Percentiles rank a stretch among this genome's conserved stretches.
phyloP scores from a whole-genome alignment of 2,888 invertebrate species.

The Petrolisthes manimaculis region DNA sequence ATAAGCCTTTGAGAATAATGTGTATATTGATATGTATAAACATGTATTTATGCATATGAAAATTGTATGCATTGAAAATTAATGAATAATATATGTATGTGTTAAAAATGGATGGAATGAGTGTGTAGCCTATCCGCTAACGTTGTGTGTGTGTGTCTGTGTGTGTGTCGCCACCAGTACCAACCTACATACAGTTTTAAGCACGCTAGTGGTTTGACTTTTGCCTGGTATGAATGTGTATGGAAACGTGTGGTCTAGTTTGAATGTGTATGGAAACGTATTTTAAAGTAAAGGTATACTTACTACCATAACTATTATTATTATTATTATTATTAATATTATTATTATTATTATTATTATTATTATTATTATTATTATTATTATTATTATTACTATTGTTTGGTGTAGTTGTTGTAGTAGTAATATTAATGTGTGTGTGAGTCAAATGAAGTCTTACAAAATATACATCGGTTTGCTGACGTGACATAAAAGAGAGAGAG shows the following conservation, averaged over 20 bases:
- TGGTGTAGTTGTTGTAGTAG: background rate
- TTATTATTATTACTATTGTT: background rate
- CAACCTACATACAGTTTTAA: too few relatives aligned
- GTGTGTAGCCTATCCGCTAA: background rate
- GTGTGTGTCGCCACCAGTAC: background rate
- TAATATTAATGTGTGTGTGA: background rate
- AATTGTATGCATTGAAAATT: too few relatives aligned
- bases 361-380: background rate
- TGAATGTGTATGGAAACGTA: too few relatives aligned
- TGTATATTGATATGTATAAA: too few relatives aligned
- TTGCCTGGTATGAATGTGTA: too few relatives aligned
- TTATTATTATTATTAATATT: background rate
- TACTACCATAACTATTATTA: background rate
- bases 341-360: background rate
- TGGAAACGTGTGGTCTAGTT: too few relatives aligned
- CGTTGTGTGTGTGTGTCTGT: background rate
- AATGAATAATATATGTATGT: too few relatives aligned
- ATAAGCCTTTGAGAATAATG: too few relatives aligned
- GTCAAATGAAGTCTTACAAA: too few relatives aligned
- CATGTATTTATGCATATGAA: too few relatives aligned
- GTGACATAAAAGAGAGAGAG: constrained; percentile 13
- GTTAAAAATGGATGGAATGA: background rate
- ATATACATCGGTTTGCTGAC: too few relatives aligned
- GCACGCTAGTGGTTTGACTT: background rate
- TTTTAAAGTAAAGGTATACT: background rate